A percentile compares a stretch with the other conserved stretches of the same genome.
phyloP scores from a whole-genome alignment of 2,113 vertebrate species.

The Neogobius melanostomus region DNA sequence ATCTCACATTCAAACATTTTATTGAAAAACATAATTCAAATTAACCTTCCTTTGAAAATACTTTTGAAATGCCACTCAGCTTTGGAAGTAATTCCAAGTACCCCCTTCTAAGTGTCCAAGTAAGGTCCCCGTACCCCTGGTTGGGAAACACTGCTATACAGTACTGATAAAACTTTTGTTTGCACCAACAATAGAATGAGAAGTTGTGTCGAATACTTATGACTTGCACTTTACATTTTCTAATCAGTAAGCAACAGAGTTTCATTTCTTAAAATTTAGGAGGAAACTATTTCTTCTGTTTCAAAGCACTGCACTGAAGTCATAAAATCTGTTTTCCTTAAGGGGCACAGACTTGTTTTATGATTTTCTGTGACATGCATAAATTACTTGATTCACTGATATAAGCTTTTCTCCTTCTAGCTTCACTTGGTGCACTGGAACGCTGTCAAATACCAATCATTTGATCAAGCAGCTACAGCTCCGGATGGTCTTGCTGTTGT shows the following conservation, averaged over 20 bases:
- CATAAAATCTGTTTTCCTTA: background rate
- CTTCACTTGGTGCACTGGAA: slow-evolving; percentile 98
- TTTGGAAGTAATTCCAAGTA: no score
- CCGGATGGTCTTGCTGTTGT: slow-evolving; percentile 92
- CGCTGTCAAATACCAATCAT: slow-evolving; percentile 86
- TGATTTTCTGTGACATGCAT: background rate
- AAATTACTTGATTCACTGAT: background rate
- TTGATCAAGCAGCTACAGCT: slow-evolving; percentile 85
- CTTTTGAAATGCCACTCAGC: no score
- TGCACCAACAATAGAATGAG: background rate
- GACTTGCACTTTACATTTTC: background rate
- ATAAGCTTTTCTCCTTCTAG: slow-evolving; percentile 65
- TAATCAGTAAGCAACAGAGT: background rate
- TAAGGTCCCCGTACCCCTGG: no score
- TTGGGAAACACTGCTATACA: no score
- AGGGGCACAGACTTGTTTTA: background rate
- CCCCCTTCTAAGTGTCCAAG: no score
- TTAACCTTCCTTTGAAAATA: no score
- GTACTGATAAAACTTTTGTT: no score
- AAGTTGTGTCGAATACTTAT: background rate
- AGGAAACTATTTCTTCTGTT: background rate
- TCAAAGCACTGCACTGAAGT: background rate
- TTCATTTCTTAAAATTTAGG: background rate
- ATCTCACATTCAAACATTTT: no score
- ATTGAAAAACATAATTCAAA: no score